Evolutionary conservation across 1,140 invertebrate genomes (phyloP).

Genomic region (Pseudomyrmex sp.): DNA sequence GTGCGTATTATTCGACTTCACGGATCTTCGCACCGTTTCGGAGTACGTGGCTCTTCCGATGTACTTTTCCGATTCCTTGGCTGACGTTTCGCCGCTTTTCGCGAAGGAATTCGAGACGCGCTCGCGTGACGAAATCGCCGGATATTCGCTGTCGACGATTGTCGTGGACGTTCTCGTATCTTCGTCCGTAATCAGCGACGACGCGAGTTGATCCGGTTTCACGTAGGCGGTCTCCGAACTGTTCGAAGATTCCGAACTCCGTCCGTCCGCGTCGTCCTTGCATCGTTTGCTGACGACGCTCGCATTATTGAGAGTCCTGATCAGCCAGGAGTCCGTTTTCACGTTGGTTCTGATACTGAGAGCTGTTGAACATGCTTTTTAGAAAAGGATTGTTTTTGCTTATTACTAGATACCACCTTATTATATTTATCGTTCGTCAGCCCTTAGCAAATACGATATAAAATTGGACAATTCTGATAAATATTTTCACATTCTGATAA

Average conservation of each 20-base stretch:
- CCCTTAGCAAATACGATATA: neutral
- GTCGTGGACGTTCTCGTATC: conserved; percentile 7
- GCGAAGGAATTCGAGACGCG: neutral
- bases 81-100: conserved; percentile 7
- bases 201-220: neutral
- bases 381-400: conserved; percentile 51
- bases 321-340: conserved; percentile 82
- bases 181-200: conserved; percentile 4
- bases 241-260: conserved; percentile 67
- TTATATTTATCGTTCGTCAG: neutral
- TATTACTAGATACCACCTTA: conserved; percentile 42
- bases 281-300: conserved; percentile 65
- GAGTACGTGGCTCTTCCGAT: conserved; percentile 78
- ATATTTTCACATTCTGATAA: no score
- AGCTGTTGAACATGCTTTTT: conserved; percentile 67
- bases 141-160: conserved; percentile 37
- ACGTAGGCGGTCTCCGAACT: conserved; percentile 66
- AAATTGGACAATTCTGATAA: no score
- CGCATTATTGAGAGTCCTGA: conserved; percentile 79
- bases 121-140: conserved; percentile 52
- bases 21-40: conserved; percentile 77
- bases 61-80: conserved; percentile 48
- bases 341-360: conserved; percentile 72
- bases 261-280: conserved; percentile 32
- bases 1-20: conserved; percentile 39